Evolutionary conservation across 2,113 vertebrate genomes (phyloP).

Genomic region (Platycercus adscitus): DNA sequence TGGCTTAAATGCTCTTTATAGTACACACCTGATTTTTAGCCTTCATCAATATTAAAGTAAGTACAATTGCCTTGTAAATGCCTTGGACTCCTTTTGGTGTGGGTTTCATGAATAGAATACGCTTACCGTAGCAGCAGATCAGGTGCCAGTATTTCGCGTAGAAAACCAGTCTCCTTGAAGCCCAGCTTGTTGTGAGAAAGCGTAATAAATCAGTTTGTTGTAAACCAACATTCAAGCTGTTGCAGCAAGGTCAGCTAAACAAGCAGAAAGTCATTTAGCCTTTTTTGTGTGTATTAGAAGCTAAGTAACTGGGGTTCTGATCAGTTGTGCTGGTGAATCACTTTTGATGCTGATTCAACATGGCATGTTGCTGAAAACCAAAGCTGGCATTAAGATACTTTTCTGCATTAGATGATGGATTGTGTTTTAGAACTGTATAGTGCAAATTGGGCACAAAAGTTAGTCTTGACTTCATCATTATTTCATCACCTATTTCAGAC

Average conservation of each 20-base stretch:
- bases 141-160: neutral
- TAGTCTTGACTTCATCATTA: slow-evolving; percentile 10
- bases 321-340: neutral
- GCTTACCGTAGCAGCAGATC: neutral
- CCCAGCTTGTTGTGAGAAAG: neutral
- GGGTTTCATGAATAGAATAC: neutral
- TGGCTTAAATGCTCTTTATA: neutral
- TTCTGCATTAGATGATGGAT: slow-evolving; percentile 14
- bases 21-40: neutral
- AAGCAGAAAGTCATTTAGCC: neutral
- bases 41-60: neutral
- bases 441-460: slow-evolving; percentile 10
- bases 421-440: neutral
- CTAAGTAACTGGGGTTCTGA: neutral
- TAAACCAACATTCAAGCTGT: neutral
- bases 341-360: neutral
- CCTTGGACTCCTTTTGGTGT: neutral
- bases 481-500: neutral
- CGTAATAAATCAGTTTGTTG: neutral
- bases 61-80: neutral
- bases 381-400: neutral
- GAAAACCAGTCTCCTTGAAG: neutral
- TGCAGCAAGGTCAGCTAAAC: neutral
- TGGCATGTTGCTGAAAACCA: slow-evolving; percentile 24
- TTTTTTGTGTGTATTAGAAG: neutral